Percentiles rank a stretch among this genome's conserved stretches.
phyloP scores from a whole-genome alignment of 2,113 vertebrate species.

The cat (Felis catus) region F.catus_Fca126_mat1.0 CM031428.1:32935001-32935500 shows the following conservation, averaged over 20 bases:
- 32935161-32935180: background rate
- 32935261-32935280: background rate
- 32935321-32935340: too few relatives aligned
- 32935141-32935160: background rate
- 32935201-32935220: background rate
- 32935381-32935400: too few relatives aligned
- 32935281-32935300: background rate
- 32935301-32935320: too few relatives aligned
- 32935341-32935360: too few relatives aligned
- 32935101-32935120: background rate
- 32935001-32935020: background rate
- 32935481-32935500: background rate
- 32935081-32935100: conserved; percentile 31
- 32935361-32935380: too few relatives aligned
- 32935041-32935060: background rate
- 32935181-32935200: background rate
- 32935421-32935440: too few relatives aligned
- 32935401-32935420: too few relatives aligned
- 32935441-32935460: background rate
- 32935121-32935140: background rate
- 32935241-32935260: background rate
- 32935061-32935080: background rate
- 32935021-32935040: background rate
- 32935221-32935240: background rate
- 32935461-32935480: background rate